Conservation (phyloP, 2,113 vertebrate species). For the Paradisaea rubra region DNA sequence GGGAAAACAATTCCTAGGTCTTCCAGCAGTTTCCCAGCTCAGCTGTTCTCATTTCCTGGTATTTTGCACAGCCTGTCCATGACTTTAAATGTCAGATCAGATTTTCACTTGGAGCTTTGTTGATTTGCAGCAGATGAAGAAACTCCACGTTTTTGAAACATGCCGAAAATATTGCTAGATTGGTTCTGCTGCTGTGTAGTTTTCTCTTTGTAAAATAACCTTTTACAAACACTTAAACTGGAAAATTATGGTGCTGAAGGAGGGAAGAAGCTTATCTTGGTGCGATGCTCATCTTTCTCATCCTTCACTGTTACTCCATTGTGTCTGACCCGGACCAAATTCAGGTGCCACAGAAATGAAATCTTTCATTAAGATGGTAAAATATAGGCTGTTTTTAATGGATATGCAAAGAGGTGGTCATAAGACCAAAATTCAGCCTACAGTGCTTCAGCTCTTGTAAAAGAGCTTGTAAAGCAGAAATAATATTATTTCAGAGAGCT, state of each 20-base stretch:
- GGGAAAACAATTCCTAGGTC: neutral
- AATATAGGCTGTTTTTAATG: neutral
- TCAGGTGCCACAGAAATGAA: neutral
- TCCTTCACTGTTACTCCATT: neutral
- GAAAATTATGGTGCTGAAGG: neutral
- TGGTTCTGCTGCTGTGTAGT: neutral
- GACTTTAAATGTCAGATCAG: neutral
- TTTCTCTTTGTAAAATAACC: neutral
- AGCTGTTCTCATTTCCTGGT: neutral
- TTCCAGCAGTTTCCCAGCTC: neutral
- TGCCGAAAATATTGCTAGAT: neutral
- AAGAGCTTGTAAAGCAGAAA: neutral
- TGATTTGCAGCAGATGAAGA: neutral
- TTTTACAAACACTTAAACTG: neutral
- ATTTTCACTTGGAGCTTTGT: neutral
- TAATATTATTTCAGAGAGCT: neutral
- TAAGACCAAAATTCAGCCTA: neutral
- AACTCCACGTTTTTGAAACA: fast-evolving
- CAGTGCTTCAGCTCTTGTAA: neutral
- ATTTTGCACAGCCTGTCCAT: neutral
- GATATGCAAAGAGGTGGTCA: neutral
- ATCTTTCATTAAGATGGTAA: neutral
- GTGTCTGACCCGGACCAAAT: neutral
- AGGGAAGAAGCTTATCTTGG: neutral
- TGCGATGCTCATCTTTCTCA: neutral